Conservation (phyloP, 2,888 invertebrate species). For the Philereme transversata region DNA sequence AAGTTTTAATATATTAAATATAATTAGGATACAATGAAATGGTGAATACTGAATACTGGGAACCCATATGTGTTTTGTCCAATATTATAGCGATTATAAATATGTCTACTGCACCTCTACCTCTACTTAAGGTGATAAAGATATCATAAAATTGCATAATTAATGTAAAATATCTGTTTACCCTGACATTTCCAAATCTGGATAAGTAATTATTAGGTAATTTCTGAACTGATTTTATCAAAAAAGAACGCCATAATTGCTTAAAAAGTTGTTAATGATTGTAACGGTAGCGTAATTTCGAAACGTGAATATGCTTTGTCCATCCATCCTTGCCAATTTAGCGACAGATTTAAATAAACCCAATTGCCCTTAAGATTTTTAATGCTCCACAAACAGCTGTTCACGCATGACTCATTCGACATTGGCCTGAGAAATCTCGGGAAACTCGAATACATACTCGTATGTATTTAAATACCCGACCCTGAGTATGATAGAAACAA, state of each 20-base stretch:
- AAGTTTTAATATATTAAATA: no score
- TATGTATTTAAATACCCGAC: conserved; percentile 60
- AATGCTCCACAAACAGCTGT: conserved; percentile 75
- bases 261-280: conserved; percentile 13
- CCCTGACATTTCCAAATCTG: conserved; percentile 27
- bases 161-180: conserved; percentile 10
- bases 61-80: no score
- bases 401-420: conserved; percentile 70
- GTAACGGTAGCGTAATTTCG: conserved; percentile 17
- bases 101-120: no score
- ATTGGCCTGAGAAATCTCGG: conserved; percentile 68
- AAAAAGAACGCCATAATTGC: conserved; percentile 10
- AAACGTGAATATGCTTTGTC: conserved; percentile 29
- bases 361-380: conserved; percentile 76
- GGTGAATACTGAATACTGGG: no score
- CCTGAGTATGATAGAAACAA: conserved; percentile 67
- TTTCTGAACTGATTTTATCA: conserved; percentile 16
- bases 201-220: conserved; percentile 12
- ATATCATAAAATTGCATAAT: no score
- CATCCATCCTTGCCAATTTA: conserved; percentile 40
- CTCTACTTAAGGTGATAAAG: no score
- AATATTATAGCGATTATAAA: no score
- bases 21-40: no score
- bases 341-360: conserved; percentile 67
- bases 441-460: conserved; percentile 60